These are phyloP conservation scores for Platyura marginata DNA, from an alignment of 1,140 invertebrate genomes.

Conservation along the genomic window DNA sequence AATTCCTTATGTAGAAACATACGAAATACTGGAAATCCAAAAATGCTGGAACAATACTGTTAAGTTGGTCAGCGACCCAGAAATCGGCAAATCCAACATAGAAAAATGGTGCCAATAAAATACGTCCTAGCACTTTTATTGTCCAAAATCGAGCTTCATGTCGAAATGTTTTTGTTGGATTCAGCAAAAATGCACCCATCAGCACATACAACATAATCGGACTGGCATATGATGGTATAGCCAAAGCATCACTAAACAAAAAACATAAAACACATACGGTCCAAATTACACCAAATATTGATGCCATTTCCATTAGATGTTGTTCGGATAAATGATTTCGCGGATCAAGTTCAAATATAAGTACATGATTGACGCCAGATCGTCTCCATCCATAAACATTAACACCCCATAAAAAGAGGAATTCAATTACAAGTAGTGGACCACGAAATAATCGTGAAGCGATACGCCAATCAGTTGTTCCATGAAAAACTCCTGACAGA, in stretches of 20 bases:
- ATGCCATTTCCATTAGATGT: conserved; percentile 72
- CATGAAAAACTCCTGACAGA: conserved; percentile 39
- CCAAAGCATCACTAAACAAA: conserved; percentile 48
- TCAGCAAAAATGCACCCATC: conserved; percentile 56
- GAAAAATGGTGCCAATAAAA: conserved; percentile 82
- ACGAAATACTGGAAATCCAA: conserved; percentile 88
- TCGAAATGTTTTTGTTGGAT: conserved; percentile 60
- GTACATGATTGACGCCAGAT: conserved; percentile 67
- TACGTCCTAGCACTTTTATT: conserved; percentile 34
- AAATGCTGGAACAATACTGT: conserved; percentile 77
- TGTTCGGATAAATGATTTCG: conserved; percentile 73
- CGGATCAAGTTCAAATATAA: conserved; percentile 86
- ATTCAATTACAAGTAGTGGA: conserved; percentile 63
- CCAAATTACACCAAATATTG: conserved; percentile 74
- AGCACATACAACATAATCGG: conserved; percentile 52
- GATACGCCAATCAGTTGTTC: conserved; percentile 25
- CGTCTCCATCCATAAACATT: conserved; percentile 82
- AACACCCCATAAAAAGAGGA: conserved; percentile 70
- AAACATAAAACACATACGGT: conserved; percentile 44
- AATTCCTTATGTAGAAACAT: conserved; percentile 59
- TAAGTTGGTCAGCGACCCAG: conserved; percentile 98
- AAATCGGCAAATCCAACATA: conserved; percentile 97
- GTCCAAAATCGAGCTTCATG: conserved; percentile 56
- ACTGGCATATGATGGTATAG: conserved; percentile 57
- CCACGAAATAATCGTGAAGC: conserved; percentile 58